These are phyloP conservation scores for Hyaena hyaena DNA, from an alignment of 2,113 vertebrate genomes.

Conservation along the genomic window DNA sequence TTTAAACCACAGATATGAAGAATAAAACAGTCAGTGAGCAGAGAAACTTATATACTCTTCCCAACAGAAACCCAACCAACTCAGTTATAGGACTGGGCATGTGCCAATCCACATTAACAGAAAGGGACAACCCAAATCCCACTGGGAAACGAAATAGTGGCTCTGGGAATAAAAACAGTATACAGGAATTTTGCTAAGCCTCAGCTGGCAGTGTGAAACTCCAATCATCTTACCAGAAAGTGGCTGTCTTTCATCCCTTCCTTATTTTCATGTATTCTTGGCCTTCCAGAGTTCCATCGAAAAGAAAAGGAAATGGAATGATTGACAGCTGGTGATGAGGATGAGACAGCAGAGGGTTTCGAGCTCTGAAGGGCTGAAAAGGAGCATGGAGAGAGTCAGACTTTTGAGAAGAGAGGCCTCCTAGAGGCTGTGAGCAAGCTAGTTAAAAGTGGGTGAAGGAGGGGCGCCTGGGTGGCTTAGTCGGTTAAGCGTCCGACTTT, in stretches of 20 bases:
- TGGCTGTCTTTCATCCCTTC: not conserved
- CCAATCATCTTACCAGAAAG: slow-evolving; percentile 3
- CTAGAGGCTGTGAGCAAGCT: not conserved
- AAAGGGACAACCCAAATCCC: not conserved
- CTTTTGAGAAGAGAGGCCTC: not conserved
- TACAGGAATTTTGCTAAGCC: not conserved
- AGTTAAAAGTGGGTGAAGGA: not conserved
- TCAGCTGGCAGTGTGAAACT: not conserved
- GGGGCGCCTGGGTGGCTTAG: too few relatives aligned
- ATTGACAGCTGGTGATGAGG: not conserved
- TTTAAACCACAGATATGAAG: not conserved
- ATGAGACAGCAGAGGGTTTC: not conserved
- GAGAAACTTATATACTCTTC: not conserved
- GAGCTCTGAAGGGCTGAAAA: not conserved
- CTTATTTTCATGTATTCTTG: not conserved
- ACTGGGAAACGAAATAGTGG: not conserved
- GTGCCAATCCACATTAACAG: not conserved
- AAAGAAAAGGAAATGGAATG: not conserved
- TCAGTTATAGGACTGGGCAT: not conserved
- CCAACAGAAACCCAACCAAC: not conserved
- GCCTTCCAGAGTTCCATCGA: not conserved
- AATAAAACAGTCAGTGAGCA: not conserved
- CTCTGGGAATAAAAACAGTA: not conserved
- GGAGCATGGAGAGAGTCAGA: not conserved
- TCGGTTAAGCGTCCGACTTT: too few relatives aligned